Conservation (phyloP, 2,797 vertebrate genomes). For the Syngnathus rostellatus region DNA sequence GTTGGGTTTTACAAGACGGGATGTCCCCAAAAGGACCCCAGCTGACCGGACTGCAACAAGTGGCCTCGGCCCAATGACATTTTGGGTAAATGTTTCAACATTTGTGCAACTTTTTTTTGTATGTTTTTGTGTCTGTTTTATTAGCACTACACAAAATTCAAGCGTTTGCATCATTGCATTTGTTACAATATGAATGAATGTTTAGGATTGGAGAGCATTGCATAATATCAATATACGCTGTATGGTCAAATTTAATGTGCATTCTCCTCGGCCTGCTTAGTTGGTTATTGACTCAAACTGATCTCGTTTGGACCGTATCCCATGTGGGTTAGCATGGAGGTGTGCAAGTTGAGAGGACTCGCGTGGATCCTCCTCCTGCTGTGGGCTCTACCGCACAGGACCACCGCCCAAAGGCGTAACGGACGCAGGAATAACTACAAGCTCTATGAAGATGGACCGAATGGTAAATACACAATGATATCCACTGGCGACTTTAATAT, state of each 20-base stretch:
- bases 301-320: not conserved
- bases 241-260: not conserved
- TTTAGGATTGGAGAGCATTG: not conserved
- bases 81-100: slow-evolving; percentile 36
- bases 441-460: slow-evolving; percentile 43
- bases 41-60: slow-evolving; percentile 27
- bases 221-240: not conserved
- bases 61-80: slow-evolving; percentile 45
- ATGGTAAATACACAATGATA: slow-evolving; percentile 45
- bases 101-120: not conserved
- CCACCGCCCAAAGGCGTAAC: slow-evolving; percentile 64
- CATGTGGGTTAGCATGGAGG: slow-evolving; percentile 19
- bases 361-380: slow-evolving; percentile 59
- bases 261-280: slow-evolving; percentile 4
- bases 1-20: slow-evolving; percentile 30
- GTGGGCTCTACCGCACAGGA: slow-evolving; percentile 51
- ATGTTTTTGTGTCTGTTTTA: not conserved
- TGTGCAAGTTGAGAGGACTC: slow-evolving; percentile 68
- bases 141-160: not conserved
- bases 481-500: no score
- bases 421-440: slow-evolving; percentile 58
- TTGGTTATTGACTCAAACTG: not conserved
- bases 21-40: slow-evolving; percentile 40
- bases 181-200: not conserved
- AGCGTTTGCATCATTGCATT: not conserved